phyloP scores from a whole-genome alignment of 2,797 vertebrate genomes.

The Schizopygopsis malacanthus region DNA sequence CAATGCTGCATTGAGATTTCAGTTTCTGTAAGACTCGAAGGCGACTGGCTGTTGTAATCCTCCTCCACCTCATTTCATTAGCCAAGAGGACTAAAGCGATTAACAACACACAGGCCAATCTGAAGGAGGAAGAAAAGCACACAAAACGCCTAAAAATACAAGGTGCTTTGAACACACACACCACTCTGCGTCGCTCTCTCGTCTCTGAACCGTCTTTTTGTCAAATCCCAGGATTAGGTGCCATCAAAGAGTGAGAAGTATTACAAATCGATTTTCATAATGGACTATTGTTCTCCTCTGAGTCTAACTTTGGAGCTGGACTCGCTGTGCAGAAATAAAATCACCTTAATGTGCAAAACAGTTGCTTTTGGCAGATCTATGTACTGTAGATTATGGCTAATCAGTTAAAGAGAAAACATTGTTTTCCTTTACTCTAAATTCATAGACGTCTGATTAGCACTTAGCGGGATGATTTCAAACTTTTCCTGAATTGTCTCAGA shows the following conservation, averaged over 20 bases:
- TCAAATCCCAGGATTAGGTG: conserved; percentile 81
- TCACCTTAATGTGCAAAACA: conserved; percentile 16
- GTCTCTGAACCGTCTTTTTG: conserved; percentile 55
- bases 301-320: conserved; percentile 76
- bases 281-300: conserved; percentile 75
- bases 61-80: conserved; percentile 80
- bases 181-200: conserved; percentile 44
- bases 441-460: conserved; percentile 74
- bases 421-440: conserved; percentile 71
- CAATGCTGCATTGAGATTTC: conserved; percentile 41
- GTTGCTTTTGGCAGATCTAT: background rate
- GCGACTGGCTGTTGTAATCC: conserved; percentile 77
- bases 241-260: conserved; percentile 82
- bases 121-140: conserved; percentile 57
- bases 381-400: conserved; percentile 63
- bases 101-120: conserved; percentile 76
- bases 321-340: conserved; percentile 70
- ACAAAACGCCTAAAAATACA: conserved; percentile 75
- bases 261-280: conserved; percentile 83
- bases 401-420: conserved; percentile 71
- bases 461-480: conserved; percentile 74
- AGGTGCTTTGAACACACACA: conserved; percentile 37
- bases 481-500: conserved; percentile 69
- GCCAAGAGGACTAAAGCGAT: conserved; percentile 83
- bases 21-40: conserved; percentile 40